Percentiles rank a stretch among this genome's conserved stretches.
These are phyloP conservation scores for Centropus bengalensis DNA, from an alignment of 2,113 vertebrate species.

Conservation along the genomic window DNA sequence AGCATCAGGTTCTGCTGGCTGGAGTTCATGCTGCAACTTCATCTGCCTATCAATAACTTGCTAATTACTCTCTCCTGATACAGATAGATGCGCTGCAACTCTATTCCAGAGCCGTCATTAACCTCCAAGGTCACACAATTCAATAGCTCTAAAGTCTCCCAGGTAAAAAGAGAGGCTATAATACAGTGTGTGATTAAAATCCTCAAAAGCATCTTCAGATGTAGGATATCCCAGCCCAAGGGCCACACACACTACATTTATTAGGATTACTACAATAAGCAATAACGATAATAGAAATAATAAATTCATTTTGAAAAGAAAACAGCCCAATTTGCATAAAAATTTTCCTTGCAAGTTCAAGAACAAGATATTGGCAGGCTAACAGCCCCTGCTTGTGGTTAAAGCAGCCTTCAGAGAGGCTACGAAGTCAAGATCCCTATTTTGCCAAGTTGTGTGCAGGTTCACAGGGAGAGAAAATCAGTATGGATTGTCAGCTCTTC, in stretches of 20 bases:
- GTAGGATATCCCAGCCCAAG: neutral
- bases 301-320: neutral
- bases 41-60: conserved; percentile 33
- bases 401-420: neutral
- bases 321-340: neutral
- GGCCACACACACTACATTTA: neutral
- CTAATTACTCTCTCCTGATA: conserved; percentile 40
- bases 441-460: neutral
- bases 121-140: conserved; percentile 22
- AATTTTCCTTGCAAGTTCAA: neutral
- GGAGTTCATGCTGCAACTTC: neutral
- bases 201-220: neutral
- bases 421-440: neutral
- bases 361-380: neutral
- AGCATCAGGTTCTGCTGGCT: neutral
- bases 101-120: conserved; percentile 34
- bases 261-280: neutral
- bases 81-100: neutral
- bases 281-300: neutral
- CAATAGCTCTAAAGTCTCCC: neutral
- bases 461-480: neutral
- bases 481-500: neutral
- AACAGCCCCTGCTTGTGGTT: neutral
- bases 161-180: conserved; percentile 20
- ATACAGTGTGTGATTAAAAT: accelerated